Conservation (phyloP, 2,888 invertebrate species). For the Teleogryllus oceanicus region DNA sequence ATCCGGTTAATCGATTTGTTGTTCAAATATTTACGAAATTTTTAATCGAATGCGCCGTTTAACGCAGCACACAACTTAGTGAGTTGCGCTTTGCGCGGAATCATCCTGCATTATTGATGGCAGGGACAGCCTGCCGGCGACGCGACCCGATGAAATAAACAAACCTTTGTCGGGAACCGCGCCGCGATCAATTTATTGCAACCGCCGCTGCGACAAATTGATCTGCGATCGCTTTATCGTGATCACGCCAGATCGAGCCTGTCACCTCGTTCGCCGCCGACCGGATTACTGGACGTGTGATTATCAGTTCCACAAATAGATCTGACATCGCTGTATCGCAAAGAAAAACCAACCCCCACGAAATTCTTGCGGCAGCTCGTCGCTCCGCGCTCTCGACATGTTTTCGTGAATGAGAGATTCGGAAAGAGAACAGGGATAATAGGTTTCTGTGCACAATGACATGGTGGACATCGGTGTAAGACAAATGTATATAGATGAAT, state of each 20-base stretch:
- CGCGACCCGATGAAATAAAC: not conserved
- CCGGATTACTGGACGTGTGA: not conserved
- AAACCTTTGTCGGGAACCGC: not conserved
- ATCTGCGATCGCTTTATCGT: constrained; percentile 18
- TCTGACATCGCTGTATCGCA: no score
- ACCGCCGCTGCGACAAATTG: not conserved
- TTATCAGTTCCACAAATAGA: constrained; percentile 3
- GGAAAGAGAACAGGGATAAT: no score
- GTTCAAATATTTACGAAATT: not conserved
- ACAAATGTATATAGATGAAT: no score
- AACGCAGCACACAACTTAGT: constrained; percentile 18
- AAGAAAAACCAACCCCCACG: no score
- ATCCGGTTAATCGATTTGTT: constrained; percentile 7
- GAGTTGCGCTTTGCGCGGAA: not conserved
- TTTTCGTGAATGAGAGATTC: no score
- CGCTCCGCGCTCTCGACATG: not conserved
- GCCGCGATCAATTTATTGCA: not conserved
- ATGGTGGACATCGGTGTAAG: no score
- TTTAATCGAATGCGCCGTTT: not conserved
- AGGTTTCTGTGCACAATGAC: no score
- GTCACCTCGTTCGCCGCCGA: not conserved
- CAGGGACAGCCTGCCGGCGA: not conserved
- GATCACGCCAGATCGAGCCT: not conserved
- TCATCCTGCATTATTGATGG: not conserved
- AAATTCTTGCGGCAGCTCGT: not conserved